These are phyloP conservation scores for Saxidomus purpurata DNA, from an alignment of 1,140 invertebrate genomes.

Conservation along the genomic window DNA sequence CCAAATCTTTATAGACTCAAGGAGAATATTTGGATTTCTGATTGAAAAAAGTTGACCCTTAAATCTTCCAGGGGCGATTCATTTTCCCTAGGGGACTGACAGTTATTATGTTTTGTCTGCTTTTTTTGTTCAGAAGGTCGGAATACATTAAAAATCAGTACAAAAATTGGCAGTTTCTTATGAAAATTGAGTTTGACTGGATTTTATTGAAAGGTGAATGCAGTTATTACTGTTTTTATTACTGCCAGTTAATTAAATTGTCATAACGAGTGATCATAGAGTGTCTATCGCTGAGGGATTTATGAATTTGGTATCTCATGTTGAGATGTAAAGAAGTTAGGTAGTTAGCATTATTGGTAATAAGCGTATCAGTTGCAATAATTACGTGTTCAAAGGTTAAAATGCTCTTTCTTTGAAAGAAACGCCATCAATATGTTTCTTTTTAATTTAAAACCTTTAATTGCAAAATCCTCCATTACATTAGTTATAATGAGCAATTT, in stretches of 20 bases:
- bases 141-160: not conserved
- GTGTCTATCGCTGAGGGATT: not conserved
- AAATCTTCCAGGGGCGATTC: not conserved
- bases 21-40: not conserved
- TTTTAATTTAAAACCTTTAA: too few species aligned
- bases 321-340: not conserved
- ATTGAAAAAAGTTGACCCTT: not conserved
- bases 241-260: not conserved
- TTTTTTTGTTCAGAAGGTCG: not conserved
- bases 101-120: slow-evolving; percentile 2
- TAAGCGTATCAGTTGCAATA: not conserved
- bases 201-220: not conserved
- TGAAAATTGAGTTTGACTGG: not conserved
- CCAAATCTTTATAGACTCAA: slow-evolving; percentile 12
- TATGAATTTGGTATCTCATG: not conserved
- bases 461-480: too few species aligned
- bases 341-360: slow-evolving; percentile 5
- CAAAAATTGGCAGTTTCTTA: not conserved
- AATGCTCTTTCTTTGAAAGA: not conserved
- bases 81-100: not conserved
- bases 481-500: too few species aligned
- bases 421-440: too few species aligned
- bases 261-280: not conserved
- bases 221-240: not conserved
- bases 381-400: not conserved